Evolutionary conservation across 2,113 vertebrate species (phyloP).

Genomic region (Periophthalmus modestus): DNA sequence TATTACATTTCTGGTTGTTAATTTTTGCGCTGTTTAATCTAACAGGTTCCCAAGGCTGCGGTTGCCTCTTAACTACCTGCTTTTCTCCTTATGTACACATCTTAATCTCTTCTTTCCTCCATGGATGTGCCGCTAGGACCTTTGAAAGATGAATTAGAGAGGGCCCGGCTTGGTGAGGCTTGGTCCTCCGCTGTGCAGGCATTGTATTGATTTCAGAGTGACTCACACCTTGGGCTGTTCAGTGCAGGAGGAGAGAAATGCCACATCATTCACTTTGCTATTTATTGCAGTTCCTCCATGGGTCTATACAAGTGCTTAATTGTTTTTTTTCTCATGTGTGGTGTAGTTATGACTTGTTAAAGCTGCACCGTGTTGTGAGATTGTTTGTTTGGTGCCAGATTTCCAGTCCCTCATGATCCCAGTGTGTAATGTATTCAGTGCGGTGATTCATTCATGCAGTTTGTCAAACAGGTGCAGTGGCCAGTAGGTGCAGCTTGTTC

Average conservation of each 20-base stretch:
- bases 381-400: conserved; percentile 1
- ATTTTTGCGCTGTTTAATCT: neutral
- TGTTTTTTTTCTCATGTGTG: conserved; percentile 33
- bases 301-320: conserved; percentile 45
- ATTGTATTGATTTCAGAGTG: conserved; percentile 77
- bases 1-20: neutral
- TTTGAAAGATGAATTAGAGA: conserved; percentile 72
- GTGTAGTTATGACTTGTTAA: conserved; percentile 14
- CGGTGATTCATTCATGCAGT: conserved; percentile 7
- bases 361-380: neutral
- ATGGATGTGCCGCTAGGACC: conserved; percentile 53
- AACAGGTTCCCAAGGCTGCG: conserved; percentile 20
- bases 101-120: conserved; percentile 45
- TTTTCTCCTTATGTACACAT: conserved; percentile 40
- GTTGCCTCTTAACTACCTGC: conserved; percentile 34
- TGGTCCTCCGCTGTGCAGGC: conserved; percentile 64
- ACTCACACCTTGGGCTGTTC: conserved; percentile 74
- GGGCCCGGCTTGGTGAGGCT: conserved; percentile 61
- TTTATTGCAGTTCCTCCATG: conserved; percentile 60
- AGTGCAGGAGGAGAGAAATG: conserved; percentile 76
- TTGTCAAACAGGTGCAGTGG: conserved; percentile 14
- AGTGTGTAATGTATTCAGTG: conserved; percentile 10
- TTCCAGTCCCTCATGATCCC: neutral
- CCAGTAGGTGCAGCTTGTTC: conserved; percentile 12
- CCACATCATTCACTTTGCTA: conserved; percentile 70